Evolutionary conservation across 2,888 invertebrate species (phyloP).

Genomic region (Monoplex corrugatus): DNA sequence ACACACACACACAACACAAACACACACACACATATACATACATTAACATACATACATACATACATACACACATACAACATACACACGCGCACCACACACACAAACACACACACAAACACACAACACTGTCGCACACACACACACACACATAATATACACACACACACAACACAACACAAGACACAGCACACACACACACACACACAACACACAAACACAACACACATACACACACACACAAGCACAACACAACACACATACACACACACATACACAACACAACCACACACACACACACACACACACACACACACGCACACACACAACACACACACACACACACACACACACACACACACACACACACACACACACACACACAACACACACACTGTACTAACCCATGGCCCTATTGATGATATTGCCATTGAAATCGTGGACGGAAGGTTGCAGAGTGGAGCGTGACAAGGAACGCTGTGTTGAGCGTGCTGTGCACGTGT

Average conservation of each 20-base stretch:
- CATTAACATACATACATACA: too few species aligned
- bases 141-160: not conserved
- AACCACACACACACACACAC: too few species aligned
- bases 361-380: constrained; percentile 13
- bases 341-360: not conserved
- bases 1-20: too few species aligned
- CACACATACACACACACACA: too few species aligned
- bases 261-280: too few species aligned
- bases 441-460: constrained; percentile 33
- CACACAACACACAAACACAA: not conserved
- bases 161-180: too few species aligned
- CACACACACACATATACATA: too few species aligned
- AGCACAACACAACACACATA: too few species aligned
- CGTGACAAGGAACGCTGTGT: constrained; percentile 14
- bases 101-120: not conserved
- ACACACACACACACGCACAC: constrained; percentile 1
- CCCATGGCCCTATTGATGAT: constrained; percentile 32
- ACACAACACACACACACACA: not conserved
- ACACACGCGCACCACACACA: not conserved
- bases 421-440: constrained; percentile 47
- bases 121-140: not conserved
- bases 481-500: constrained; percentile 24
- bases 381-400: constrained; percentile 7
- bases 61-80: not conserved
- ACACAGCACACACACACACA: too few species aligned